phyloP scores from a whole-genome alignment of 2,797 vertebrate genomes.

The Phalloptychus januarius region DNA sequence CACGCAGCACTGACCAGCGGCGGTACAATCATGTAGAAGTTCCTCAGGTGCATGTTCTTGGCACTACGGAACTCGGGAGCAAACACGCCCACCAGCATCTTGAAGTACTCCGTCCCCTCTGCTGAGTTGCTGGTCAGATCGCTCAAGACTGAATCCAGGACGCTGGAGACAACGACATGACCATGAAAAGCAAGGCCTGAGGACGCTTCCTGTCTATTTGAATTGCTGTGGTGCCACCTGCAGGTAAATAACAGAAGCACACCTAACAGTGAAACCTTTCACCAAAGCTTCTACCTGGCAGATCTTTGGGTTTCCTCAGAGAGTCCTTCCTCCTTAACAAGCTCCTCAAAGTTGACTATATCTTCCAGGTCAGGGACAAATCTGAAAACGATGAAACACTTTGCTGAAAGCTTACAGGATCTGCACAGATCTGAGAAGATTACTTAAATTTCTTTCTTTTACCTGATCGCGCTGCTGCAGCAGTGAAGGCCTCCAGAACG shows the following conservation, averaged over 20 bases:
- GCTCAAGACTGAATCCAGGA: constrained; percentile 89
- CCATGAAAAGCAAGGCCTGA: background rate
- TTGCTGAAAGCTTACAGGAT: background rate
- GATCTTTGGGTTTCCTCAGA: constrained; percentile 93
- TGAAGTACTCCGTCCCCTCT: constrained; percentile 98
- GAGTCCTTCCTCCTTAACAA: constrained; percentile 95
- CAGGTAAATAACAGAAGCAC: constrained; percentile 8
- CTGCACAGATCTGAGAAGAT: background rate
- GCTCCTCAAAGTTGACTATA: constrained; percentile 98
- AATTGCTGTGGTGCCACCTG: constrained; percentile 28
- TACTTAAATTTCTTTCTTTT: constrained; percentile 21
- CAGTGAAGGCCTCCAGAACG: constrained; percentile 98
- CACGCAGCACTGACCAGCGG: constrained; percentile 85
- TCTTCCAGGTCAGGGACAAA: constrained; percentile 99
- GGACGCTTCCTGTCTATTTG: background rate
- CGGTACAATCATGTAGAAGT: constrained; percentile 98
- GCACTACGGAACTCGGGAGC: constrained; percentile 94
- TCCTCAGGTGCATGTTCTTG: constrained; percentile 97
- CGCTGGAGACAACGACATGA: constrained; percentile 54
- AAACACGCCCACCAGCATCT: constrained; percentile 97
- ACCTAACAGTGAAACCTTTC: background rate
- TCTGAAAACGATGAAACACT: constrained; percentile 67
- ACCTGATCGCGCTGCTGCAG: constrained; percentile 99
- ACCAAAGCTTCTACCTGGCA: constrained; percentile 82
- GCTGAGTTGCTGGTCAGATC: constrained; percentile 96